Percentiles rank a stretch among this genome's conserved stretches.
Conservation (phyloP, 2,888 invertebrate species). For the Aphidius colemani region DNA sequence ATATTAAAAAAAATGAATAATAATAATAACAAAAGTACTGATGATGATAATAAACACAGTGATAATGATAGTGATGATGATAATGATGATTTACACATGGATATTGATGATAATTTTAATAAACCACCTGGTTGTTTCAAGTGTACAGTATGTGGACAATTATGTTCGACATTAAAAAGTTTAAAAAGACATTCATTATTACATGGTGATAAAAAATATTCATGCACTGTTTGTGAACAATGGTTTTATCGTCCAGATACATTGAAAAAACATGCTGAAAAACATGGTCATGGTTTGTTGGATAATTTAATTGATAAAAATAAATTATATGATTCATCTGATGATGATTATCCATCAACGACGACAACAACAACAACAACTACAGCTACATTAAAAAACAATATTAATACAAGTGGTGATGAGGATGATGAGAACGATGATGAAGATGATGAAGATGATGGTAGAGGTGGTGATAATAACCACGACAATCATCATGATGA, state of each 20-base stretch:
- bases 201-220: conserved; percentile 58
- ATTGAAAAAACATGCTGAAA: conserved; percentile 57
- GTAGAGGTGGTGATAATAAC: conserved; percentile 18
- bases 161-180: conserved; percentile 55
- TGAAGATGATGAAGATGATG: conserved; percentile 35
- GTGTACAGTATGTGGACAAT: conserved; percentile 54
- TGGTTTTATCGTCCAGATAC: conserved; percentile 58
- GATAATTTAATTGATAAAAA: conserved; percentile 56
- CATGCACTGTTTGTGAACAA: conserved; percentile 57
- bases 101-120: conserved; percentile 44
- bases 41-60: conserved; percentile 36
- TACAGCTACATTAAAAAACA: conserved; percentile 11
- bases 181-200: conserved; percentile 52
- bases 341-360: conserved; percentile 35
- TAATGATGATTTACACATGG: conserved; percentile 27
- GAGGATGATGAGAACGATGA: conserved; percentile 27
- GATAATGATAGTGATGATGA: conserved; percentile 45
- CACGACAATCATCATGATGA: conserved; percentile 32
- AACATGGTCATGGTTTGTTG: conserved; percentile 55
- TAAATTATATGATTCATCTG: conserved; percentile 55
- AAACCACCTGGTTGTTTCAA: conserved; percentile 54
- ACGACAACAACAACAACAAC: conserved; percentile 28
- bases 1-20: conserved; percentile 26
- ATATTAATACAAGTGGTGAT: conserved; percentile 1
- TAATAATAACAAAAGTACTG: conserved; percentile 22